Conservation (phyloP, 2,797 vertebrate species). For the Poecilia picta region DNA sequence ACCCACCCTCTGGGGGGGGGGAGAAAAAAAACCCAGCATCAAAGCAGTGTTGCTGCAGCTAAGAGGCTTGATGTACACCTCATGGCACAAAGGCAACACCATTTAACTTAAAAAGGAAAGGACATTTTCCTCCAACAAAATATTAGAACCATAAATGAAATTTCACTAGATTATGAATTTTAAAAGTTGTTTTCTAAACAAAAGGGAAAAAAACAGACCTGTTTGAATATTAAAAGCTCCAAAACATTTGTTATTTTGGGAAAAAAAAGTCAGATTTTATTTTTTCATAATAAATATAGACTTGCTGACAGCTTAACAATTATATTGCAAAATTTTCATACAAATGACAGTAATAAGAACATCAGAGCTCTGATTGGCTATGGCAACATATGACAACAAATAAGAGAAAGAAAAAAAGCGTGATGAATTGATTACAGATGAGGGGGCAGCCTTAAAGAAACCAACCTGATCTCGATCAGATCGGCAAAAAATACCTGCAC, state of each 20-base stretch:
- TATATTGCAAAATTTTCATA: constrained; percentile 46
- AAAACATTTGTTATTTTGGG: constrained; percentile 28
- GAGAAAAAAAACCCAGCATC: background rate
- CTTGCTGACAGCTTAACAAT: constrained; percentile 53
- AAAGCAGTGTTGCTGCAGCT: background rate
- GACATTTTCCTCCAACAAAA: constrained; percentile 35
- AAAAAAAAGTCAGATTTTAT: constrained; percentile 49
- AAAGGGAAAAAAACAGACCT: background rate
- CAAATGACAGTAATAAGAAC: constrained; percentile 33
- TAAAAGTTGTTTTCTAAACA: background rate
- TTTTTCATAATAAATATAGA: constrained; percentile 74
- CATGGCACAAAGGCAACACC: background rate
- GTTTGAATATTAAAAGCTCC: background rate
- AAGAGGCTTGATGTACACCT: background rate
- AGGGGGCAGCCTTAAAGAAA: background rate
- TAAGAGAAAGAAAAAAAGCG: constrained; percentile 13
- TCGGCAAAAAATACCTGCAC: background rate
- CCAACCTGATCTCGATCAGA: background rate
- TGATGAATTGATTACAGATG: constrained; percentile 2
- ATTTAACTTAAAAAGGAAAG: constrained; percentile 4
- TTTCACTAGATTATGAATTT: constrained; percentile 13
- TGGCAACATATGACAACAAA: background rate
- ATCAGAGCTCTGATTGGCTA: constrained; percentile 29
- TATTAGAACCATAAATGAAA: constrained; percentile 28
- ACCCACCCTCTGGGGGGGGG: background rate